Evolutionary conservation across 1,140 invertebrate species (phyloP), one percentile per base, ranked within the genome.

Genomic region (Calycopis cecrops): DNA sequence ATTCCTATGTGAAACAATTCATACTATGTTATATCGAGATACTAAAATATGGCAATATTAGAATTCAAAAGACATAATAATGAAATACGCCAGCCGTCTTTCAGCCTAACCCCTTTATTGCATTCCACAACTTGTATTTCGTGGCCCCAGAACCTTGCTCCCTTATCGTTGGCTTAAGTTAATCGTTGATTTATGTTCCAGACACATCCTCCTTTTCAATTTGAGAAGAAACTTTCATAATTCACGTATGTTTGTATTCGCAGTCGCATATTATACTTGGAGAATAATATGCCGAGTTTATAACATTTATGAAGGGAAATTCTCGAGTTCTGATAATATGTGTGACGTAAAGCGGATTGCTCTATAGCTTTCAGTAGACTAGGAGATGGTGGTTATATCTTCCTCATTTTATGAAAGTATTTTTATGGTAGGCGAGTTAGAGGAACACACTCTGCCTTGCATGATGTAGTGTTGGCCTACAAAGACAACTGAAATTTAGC

Each of bases 181-280:
- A 44, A 44, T 44, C 40, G 40, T 44, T 44, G 40, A 44, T 44
- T 44, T 44, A 44, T 44, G 40, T 44, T 44, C 17, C 14, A 44
- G 40, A 44, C 40, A 44, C 14, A 44, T 44, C 40, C 14, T 44
- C 40, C 40, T 44, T 44, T 44, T 44, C 40, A 44, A 44, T 44
- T 44, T 44, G 9, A 44, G 40, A 44, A 16, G 40, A 42, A 44
- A 44, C 40, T 44, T 44, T 44, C 40, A 44, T 44, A 44, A 44
- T 16, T 42, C 40, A 14, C 40, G 16, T 42, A 42, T 12, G 38
- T 2, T 28, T 28, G 21, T 28, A 28, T 28, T 28, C 21, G 21
- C 21, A 28, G 21, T 28, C 21, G 2, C 21, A 28, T 28, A 28
- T 28, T 28, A 28, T 28, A 40, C 11, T 40, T 40, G n/a, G 12